Evolutionary conservation across 2,113 vertebrate genomes (phyloP).

Genomic region (Tenrec ecaudatus): DNA sequence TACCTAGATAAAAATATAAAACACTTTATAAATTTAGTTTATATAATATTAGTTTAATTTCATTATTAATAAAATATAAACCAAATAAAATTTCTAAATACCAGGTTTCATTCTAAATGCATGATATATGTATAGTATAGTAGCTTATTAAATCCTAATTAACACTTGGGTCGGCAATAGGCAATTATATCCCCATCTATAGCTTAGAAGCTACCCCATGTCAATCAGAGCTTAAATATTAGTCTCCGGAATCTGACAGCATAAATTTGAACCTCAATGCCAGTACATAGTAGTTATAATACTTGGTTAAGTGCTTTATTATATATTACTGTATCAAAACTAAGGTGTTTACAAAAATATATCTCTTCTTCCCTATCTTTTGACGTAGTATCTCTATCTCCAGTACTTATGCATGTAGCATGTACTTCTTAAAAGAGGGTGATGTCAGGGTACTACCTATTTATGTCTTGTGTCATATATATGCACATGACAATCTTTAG

Average conservation of each 20-base stretch:
- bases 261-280: neutral
- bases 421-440: neutral
- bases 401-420: neutral
- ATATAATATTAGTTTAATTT: neutral
- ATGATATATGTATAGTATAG: neutral
- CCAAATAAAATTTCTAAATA: neutral
- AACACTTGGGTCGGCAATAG: neutral
- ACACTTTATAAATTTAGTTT: neutral
- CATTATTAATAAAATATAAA: neutral
- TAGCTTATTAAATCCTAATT: neutral
- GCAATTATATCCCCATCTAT: neutral
- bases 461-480: neutral
- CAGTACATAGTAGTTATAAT: neutral
- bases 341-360: neutral
- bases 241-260: neutral
- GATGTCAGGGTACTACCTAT: neutral
- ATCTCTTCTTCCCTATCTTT: neutral
- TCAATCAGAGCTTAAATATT: neutral
- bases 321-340: neutral
- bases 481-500: neutral
- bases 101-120: neutral
- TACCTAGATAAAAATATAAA: constrained; percentile 65
- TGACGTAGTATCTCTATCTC: neutral
- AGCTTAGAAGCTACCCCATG: neutral
- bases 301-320: neutral